phyloP scores from a whole-genome alignment of 2,113 vertebrate species.

The Cacatua alba region DNA sequence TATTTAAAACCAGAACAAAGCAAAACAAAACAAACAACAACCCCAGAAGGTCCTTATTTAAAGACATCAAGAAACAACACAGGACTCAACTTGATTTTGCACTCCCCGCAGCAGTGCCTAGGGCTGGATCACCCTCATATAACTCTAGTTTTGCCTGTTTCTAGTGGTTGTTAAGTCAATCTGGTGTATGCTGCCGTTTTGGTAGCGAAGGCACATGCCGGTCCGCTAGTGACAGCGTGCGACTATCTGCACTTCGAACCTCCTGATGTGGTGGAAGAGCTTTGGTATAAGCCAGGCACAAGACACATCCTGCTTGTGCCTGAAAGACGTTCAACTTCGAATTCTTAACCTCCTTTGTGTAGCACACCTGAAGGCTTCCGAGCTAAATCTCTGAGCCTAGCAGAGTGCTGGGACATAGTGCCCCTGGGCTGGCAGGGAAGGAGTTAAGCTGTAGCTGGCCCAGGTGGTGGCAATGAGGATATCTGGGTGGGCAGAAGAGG shows the following conservation, averaged over 20 bases:
- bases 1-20: too few species aligned
- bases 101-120: neutral
- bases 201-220: accelerated
- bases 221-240: neutral
- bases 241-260: too few species aligned
- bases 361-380: neutral
- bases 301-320: neutral
- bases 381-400: neutral
- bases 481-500: neutral
- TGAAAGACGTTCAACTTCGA: neutral
- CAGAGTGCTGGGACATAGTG: neutral
- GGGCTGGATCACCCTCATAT: accelerated
- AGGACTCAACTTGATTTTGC: neutral
- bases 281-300: neutral
- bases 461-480: neutral
- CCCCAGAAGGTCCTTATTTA: neutral
- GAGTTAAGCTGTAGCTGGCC: neutral
- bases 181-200: accelerated
- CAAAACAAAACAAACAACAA: neutral
- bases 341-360: neutral
- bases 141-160: neutral
- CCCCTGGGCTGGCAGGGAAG: neutral
- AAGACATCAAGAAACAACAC: neutral
- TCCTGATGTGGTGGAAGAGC: neutral
- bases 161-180: too few species aligned